Base-by-base conservation (phyloP, 2,888 invertebrate genomes). In the Oegoconia quadripuncta region DNA sequence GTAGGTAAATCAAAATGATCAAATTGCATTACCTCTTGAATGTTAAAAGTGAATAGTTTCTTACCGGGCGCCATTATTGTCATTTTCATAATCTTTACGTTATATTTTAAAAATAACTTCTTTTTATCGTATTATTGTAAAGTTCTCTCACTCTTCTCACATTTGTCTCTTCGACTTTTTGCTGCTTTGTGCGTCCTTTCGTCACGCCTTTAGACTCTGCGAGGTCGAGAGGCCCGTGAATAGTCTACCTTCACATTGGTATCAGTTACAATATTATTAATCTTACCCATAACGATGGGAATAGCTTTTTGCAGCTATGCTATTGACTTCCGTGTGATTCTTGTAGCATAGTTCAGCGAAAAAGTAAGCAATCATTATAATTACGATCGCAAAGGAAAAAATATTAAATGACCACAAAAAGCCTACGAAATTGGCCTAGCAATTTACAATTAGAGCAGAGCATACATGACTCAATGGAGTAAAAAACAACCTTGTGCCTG, bases 361-460 rank as follows among this genome's bases (percentile, higher is more conserved):
- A 56, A 54, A 30, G 15, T n/a, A 53, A 68, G 55, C 54, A 52
- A 66, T 65, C 61, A 48, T 53, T 55, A 46, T 54, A 53, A 61
- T 67, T 59, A 53, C 52, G 2, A 42, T 41, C 22, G 13, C 44
- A 37, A 37, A 27, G 32, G 42, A 33, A 33, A 22, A 61, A 62
- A 66, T 70, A 58, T 43, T 31, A n/a, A 41, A 51, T 46, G 42
- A 46, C 31, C 31, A 45, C 59, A 71, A 74, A 74, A 76, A 70
- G 36, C 36, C 42, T 52, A 46, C 52, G 59, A 60, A 69, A 66
- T 58, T 55, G 52, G 64, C 55, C 59, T 53, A 50, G 55, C 52
- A 46, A 60, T 59, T 59, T 59, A 65, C 67, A 78, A 74, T 71
- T 71, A 70, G 65, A 72, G 68, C 70, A 70, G 55, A 34, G 11